phyloP scores from a whole-genome alignment of 2,797 vertebrate species.

The Odontamblyopus rebecca region DNA sequence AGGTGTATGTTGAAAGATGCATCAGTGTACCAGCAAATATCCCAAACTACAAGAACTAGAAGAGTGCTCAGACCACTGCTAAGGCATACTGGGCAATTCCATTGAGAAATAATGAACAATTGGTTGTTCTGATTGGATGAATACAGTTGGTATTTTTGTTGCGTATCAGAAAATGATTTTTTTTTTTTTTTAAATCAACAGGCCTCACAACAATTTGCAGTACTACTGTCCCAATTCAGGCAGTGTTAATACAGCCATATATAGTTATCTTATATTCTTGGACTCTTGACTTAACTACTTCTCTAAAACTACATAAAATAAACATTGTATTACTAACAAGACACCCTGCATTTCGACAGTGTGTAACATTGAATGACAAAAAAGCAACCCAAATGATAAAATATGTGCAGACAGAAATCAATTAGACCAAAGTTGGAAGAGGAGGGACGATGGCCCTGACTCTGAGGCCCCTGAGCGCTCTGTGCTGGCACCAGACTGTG shows the following conservation, averaged over 20 bases:
- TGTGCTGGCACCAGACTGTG: not conserved
- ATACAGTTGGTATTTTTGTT: not conserved
- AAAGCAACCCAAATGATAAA: not conserved
- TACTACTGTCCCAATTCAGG: too few relatives aligned
- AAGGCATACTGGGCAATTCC: not conserved
- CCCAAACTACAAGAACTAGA: not conserved
- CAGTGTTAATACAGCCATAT: too few relatives aligned
- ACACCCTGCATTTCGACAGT: too few relatives aligned
- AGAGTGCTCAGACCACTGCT: not conserved
- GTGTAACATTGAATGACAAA: not conserved
- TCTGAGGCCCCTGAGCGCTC: not conserved
- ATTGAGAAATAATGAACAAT: not conserved
- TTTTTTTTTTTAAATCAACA: not conserved
- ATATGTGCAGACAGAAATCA: not conserved
- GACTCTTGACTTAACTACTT: too few relatives aligned
- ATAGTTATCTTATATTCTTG: too few relatives aligned
- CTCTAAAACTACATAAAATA: too few relatives aligned
- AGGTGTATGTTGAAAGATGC: slow-evolving; percentile 7
- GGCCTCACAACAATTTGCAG: not conserved
- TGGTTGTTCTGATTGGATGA: not conserved
- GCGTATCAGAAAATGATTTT: not conserved
- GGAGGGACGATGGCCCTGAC: not conserved
- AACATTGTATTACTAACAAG: too few relatives aligned
- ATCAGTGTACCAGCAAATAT: not conserved
- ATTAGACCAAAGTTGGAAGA: not conserved